Evolutionary conservation across 2,888 invertebrate genomes (phyloP).

Genomic region (Scaeva pyrastri): DNA sequence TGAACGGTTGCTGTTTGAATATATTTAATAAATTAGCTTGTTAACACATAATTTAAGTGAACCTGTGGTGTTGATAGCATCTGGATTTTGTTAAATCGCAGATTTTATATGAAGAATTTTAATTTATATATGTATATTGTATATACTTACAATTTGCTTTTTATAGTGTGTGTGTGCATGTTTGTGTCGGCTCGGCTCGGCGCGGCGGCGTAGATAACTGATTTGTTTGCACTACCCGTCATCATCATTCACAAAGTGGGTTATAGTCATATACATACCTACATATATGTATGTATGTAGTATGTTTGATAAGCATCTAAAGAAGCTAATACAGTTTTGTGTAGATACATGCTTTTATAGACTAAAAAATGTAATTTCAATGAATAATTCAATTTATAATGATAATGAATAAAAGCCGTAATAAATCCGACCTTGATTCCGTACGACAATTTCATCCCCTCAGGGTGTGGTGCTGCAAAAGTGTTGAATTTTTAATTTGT

Average conservation of each 20-base stretch:
- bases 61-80: constrained; percentile 21
- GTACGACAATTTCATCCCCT: constrained; percentile 18
- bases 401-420: constrained; percentile 42
- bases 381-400: constrained; percentile 26
- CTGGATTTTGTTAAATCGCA: constrained; percentile 40
- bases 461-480: constrained; percentile 13
- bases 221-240: constrained; percentile 20
- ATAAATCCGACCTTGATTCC: constrained; percentile 26
- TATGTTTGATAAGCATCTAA: neutral
- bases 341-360: no score
- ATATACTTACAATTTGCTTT: constrained; percentile 7
- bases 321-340: neutral
- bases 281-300: no score
- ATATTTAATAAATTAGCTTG: constrained; percentile 44
- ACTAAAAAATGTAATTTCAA: no score
- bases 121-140: neutral
- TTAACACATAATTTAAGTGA: constrained; percentile 28
- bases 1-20: constrained; percentile 40
- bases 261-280: constrained; percentile 29
- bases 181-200: no score
- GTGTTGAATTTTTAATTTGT: constrained; percentile 26
- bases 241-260: constrained; percentile 31
- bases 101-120: neutral
- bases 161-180: constrained; percentile 6
- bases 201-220: constrained; percentile 8